Evolutionary conservation across 2,797 vertebrate species (phyloP).

Genomic region (Dallia pectoralis): DNA sequence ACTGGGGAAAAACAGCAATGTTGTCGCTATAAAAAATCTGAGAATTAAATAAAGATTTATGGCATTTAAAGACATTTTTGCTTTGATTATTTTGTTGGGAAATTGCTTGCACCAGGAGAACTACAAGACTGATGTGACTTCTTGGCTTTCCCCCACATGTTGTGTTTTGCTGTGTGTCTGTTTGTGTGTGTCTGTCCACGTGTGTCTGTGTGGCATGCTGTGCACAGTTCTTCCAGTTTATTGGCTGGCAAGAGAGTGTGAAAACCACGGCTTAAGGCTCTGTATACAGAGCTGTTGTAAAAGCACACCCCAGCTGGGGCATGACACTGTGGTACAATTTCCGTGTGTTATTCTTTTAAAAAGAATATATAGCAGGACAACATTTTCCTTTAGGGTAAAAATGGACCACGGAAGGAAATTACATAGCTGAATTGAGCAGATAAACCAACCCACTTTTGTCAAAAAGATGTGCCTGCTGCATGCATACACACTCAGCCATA

Average conservation of each 20-base stretch:
- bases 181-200: not conserved
- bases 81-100: not conserved
- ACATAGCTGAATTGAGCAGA: too few species aligned
- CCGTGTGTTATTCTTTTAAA: too few species aligned
- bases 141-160: not conserved
- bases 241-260: constrained; percentile 12
- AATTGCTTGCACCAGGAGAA: not conserved
- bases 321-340: not conserved
- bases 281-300: constrained; percentile 17
- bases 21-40: too few species aligned
- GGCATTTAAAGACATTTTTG: not conserved
- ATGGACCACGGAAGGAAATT: too few species aligned
- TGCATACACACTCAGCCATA: too few species aligned
- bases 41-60: too few species aligned
- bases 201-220: constrained; percentile 12
- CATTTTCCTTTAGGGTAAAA: too few species aligned
- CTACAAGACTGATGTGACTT: not conserved
- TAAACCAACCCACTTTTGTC: too few species aligned
- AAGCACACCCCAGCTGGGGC: not conserved
- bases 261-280: constrained; percentile 27
- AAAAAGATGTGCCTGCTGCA: too few species aligned
- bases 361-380: too few species aligned
- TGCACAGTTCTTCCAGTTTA: constrained; percentile 9
- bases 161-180: not conserved
- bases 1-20: too few species aligned